Evolutionary conservation across 2,113 vertebrate species (phyloP).

Genomic region (Corythornis cristatus): DNA sequence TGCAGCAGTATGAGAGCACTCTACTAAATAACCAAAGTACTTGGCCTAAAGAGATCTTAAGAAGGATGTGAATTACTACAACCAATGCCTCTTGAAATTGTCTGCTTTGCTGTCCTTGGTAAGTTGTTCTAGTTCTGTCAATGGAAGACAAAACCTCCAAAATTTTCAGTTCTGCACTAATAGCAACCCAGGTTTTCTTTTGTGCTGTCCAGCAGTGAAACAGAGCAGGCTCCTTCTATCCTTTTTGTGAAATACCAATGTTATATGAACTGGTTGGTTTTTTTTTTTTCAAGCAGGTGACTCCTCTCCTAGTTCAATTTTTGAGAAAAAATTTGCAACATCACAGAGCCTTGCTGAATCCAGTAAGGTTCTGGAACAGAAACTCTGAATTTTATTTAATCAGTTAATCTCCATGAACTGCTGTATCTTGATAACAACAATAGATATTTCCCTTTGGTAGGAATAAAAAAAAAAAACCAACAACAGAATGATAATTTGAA

Average conservation of each 20-base stretch:
- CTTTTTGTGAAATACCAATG: background rate
- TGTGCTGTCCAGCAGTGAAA: background rate
- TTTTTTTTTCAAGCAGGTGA: background rate
- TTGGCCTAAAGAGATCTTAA: no score
- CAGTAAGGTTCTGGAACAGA: background rate
- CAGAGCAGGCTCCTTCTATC: background rate
- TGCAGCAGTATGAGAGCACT: background rate
- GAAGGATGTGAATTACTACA: background rate
- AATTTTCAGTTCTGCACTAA: background rate
- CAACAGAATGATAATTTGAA: background rate
- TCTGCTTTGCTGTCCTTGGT: background rate
- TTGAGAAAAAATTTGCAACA: background rate
- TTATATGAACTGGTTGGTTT: background rate
- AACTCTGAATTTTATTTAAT: background rate
- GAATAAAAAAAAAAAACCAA: background rate
- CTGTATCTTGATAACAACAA: background rate
- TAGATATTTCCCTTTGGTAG: background rate
- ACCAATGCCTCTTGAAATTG: background rate
- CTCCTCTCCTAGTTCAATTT: background rate
- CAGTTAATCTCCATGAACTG: background rate
- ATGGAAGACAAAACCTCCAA: background rate
- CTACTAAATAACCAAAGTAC: background rate
- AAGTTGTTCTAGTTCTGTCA: background rate
- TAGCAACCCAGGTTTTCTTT: background rate
- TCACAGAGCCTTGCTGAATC: background rate